A percentile compares a stretch with the other conserved stretches of the same genome.
Evolutionary conservation across 2,888 invertebrate species (phyloP).

Genomic region (Phragmatobia fuliginosa): DNA sequence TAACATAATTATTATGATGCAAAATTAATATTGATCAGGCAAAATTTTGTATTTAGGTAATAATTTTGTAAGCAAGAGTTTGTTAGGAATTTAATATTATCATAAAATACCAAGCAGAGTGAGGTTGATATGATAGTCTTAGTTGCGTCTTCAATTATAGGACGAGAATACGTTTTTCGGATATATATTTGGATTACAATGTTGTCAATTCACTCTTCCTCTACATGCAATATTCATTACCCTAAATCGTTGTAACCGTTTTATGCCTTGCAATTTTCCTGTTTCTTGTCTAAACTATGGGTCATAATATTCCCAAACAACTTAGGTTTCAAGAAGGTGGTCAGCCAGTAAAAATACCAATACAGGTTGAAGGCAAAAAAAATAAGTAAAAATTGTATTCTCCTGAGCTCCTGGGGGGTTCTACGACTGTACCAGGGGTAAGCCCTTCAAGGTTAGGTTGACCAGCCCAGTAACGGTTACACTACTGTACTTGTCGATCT

Average conservation of each 20-base stretch:
- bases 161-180: not conserved
- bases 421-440: too few species aligned
- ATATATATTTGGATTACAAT: too few species aligned
- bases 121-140: not conserved
- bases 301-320: not conserved
- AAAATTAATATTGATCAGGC: not conserved
- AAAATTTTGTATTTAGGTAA: not conserved
- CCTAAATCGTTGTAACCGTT: not conserved
- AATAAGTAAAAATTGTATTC: too few species aligned
- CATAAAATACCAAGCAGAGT: not conserved
- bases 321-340: not conserved
- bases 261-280: too few species aligned
- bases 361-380: too few species aligned
- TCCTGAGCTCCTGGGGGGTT: too few species aligned
- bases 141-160: not conserved
- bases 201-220: not conserved
- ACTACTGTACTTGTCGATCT: too few species aligned
- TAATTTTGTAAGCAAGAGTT: too few species aligned
- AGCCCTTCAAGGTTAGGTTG: too few species aligned
- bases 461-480: too few species aligned
- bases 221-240: not conserved
- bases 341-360: not conserved
- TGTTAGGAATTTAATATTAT: not conserved
- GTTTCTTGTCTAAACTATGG: not conserved
- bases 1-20: not conserved